Evolutionary conservation across 1,140 invertebrate genomes (phyloP).

Genomic region (Zaprionus gabonicus): DNA sequence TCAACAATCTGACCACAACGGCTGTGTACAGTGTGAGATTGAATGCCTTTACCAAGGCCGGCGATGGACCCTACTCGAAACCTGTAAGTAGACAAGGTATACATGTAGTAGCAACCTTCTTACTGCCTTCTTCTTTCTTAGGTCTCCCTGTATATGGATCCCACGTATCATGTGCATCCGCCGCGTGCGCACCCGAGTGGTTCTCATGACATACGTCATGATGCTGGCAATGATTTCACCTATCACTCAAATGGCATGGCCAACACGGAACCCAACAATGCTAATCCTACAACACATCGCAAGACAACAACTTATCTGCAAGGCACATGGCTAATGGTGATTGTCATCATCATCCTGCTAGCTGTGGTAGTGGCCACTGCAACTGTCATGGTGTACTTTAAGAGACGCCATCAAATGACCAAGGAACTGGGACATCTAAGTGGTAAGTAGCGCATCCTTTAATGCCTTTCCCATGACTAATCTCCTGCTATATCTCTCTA

Average conservation of each 20-base stretch:
- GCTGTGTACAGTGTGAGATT: conserved; percentile 90
- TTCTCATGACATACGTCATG: conserved; percentile 68
- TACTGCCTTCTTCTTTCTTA: conserved; percentile 6
- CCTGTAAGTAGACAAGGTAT: conserved; percentile 82
- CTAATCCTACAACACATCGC: conserved; percentile 75
- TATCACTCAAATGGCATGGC: conserved; percentile 68
- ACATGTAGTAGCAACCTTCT: accelerated
- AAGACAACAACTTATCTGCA: conserved; percentile 85
- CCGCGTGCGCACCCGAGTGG: conserved; percentile 86
- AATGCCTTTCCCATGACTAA: neutral
- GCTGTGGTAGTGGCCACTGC: conserved; percentile 88
- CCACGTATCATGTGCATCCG: conserved; percentile 85
- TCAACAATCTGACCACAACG: conserved; percentile 90
- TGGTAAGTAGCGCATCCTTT: conserved; percentile 50
- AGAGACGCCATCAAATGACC: conserved; percentile 86
- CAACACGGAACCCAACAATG: conserved; percentile 53
- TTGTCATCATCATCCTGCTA: conserved; percentile 87
- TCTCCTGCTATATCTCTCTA: conserved; percentile 8
- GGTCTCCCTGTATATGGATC: conserved; percentile 87
- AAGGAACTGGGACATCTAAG: conserved; percentile 87
- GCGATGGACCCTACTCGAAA: conserved; percentile 89
- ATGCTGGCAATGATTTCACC: conserved; percentile 64
- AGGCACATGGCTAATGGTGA: conserved; percentile 91
- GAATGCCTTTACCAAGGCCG: conserved; percentile 89
- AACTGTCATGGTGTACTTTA: conserved; percentile 88